Evolutionary conservation across 2,888 invertebrate genomes (phyloP), one percentile per base, ranked within the genome.

Genomic region (Pterobdella sp.): DNA sequence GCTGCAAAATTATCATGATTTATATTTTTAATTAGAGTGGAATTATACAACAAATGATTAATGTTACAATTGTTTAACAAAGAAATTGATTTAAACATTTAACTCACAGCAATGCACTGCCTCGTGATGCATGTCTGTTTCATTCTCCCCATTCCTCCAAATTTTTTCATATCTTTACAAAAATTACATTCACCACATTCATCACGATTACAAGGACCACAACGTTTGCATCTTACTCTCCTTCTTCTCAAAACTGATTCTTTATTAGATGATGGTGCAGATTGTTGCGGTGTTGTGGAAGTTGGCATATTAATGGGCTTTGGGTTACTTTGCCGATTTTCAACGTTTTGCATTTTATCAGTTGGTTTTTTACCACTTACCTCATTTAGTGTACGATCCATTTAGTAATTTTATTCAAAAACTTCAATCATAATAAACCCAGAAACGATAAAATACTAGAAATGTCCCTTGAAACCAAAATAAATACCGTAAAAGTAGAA

Each of bases 111-210:
- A 75, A 94, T 85, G 81, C 95, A 95, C 82, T 94, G 94, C 14
- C 95, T 87, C 90, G 94, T 94, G 81, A 94, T 89, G 82, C 97
- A 97, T 0, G 94, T 93, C 85, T 96, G 96, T 82, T 96, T 95
- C 78, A 94, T 94, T 72, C 93, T 88, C 0, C 93, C 95, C 1
- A 93, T 91, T 0, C 97, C 97, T 0, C 95, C 96, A 81, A 94
- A 95, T 84, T 95, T 96, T 36, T 94, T 93, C 92, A 94, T 94
- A 81, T 96, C 96, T 83, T 92, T 90, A 82, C 97, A 97, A 84
- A 94, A 96, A 78, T 91, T 91, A 83, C 97, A 97, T 79, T 93
- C 93, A 32, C 94, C 93, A 83, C 97, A 97, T 82, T 96, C 94
- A 0, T 90, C 90, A 60, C 94, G 88, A 77, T 92, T 90, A 81